A percentile compares a stretch with the other conserved stretches of the same genome.
phyloP scores from a whole-genome alignment of 2,888 invertebrate genomes.

The Heliconius ethilla region DNA sequence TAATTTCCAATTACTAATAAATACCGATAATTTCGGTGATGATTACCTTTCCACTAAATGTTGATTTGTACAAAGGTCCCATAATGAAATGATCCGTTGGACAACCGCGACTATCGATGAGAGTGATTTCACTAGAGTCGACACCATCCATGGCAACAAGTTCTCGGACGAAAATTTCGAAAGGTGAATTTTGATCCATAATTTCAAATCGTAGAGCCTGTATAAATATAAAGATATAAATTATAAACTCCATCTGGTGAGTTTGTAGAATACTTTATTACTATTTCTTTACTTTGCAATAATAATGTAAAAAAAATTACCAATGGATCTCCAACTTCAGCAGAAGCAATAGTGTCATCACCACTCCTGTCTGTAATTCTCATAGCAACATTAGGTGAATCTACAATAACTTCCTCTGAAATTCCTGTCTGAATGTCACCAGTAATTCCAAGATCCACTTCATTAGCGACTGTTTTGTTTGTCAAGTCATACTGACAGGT shows the following conservation, averaged over 20 bases:
- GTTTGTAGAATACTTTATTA: neutral
- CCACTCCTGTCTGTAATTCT: conserved; percentile 93
- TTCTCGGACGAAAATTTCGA: conserved; percentile 97
- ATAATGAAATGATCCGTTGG: conserved; percentile 97
- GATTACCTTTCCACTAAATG: conserved; percentile 88
- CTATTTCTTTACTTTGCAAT: no score
- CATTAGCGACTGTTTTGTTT: conserved; percentile 96
- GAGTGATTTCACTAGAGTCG: conserved; percentile 94
- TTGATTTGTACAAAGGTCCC: conserved; percentile 94
- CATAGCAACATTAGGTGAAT: conserved; percentile 97
- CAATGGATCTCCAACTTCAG: conserved; percentile 95
- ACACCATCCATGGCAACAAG: conserved; percentile 97
- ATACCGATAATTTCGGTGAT: conserved; percentile 28
- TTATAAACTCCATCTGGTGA: neutral
- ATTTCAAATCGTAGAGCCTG: conserved; percentile 94
- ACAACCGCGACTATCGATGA: conserved; percentile 95
- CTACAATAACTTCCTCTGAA: conserved; percentile 95
- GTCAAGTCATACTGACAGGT: conserved; percentile 97
- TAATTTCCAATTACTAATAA: conserved; percentile 8
- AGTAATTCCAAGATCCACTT: conserved; percentile 93
- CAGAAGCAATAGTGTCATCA: conserved; percentile 91
- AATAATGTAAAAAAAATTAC: conserved; percentile 54
- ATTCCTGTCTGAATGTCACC: conserved; percentile 93
- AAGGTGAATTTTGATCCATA: conserved; percentile 94
- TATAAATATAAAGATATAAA: conserved; percentile 28